phyloP scores from a whole-genome alignment of 2,797 vertebrate species.

The Cygnus olor region DNA sequence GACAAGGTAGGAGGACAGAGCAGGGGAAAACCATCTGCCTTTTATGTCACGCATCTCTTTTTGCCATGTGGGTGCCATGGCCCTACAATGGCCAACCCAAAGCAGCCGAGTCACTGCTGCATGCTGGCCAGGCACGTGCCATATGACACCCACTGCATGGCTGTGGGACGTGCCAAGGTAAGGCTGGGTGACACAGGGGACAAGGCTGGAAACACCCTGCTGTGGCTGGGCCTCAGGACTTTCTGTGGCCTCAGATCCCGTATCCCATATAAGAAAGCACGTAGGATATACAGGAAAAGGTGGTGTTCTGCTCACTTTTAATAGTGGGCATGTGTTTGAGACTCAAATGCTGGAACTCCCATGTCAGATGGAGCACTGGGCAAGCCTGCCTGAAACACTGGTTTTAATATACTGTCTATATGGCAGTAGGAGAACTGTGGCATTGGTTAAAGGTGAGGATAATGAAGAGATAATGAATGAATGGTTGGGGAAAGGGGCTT shows the following conservation, averaged over 20 bases:
- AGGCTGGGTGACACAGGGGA: neutral
- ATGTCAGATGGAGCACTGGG: neutral
- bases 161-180: neutral
- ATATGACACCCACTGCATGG: neutral
- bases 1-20: fast-evolving
- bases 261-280: fast-evolving
- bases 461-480: too few relatives aligned
- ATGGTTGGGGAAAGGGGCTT: neutral
- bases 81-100: neutral
- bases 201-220: neutral
- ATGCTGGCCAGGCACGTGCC: neutral
- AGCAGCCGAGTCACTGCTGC: neutral
- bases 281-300: neutral
- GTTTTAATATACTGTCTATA: neutral
- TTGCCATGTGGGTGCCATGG: neutral
- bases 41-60: neutral
- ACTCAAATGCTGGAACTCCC: neutral
- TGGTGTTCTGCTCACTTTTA: neutral
- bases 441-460: neutral
- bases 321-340: neutral
- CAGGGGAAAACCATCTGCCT: neutral
- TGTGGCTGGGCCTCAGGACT: fast-evolving
- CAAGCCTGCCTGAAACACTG: neutral
- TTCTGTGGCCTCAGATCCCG: neutral
- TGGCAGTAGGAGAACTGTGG: neutral